Percentiles rank a stretch among this genome's conserved stretches.
Evolutionary conservation across 2,888 invertebrate genomes (phyloP).

Genomic region (Drosophila quinaria): DNA sequence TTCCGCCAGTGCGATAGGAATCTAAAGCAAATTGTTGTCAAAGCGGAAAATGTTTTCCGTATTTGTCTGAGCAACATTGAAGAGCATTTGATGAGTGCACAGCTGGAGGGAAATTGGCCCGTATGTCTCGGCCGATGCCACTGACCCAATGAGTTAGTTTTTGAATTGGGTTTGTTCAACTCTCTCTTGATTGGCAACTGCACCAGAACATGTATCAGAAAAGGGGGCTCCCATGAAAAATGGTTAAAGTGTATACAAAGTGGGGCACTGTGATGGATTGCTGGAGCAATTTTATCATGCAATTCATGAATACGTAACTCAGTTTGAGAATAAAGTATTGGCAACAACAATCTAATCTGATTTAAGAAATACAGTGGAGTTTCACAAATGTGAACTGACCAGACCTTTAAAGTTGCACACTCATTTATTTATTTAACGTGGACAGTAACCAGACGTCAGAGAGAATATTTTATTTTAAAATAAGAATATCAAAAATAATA

Average conservation of each 20-base stretch:
- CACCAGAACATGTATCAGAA: background rate
- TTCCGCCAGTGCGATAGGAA: constrained; percentile 69
- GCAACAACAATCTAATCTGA: background rate
- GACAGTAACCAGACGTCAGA: no score
- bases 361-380: background rate
- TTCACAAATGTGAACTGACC: background rate
- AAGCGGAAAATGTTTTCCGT: constrained; percentile 66
- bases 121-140: constrained; percentile 55
- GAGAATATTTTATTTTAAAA: no score
- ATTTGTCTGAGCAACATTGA: constrained; percentile 59
- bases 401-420: background rate
- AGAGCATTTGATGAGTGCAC: constrained; percentile 46
- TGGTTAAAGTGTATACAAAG: background rate
- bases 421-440: no score
- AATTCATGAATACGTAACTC: background rate
- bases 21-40: constrained; percentile 72
- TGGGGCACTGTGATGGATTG: constrained; percentile 1
- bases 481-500: no score
- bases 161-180: constrained; percentile 51
- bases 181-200: constrained; percentile 20
- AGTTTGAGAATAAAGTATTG: background rate
- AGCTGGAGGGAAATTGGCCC: constrained; percentile 3
- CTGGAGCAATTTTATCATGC: background rate
- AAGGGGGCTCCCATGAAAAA: background rate
- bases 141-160: constrained; percentile 76